Base-by-base conservation (phyloP, 2,113 vertebrate genomes). In the Lycaon pictus region DNA sequence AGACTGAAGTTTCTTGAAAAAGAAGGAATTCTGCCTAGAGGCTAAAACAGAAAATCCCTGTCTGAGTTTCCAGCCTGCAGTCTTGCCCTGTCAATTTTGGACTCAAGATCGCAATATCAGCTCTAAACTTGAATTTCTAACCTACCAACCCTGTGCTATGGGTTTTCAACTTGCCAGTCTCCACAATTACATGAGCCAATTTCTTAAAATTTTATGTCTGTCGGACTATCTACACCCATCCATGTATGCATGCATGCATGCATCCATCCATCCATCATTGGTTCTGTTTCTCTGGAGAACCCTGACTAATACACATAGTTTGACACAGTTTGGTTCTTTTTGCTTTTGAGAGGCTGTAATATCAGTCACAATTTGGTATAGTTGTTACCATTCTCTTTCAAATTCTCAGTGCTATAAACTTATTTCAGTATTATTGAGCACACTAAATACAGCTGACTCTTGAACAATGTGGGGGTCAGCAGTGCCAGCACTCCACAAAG, bases 301-400 rank as follows among this genome's bases (percentile, higher is more conserved):
- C 9, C 15, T 63, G 10, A 32, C n/a, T 65, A 20, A 63, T 67
- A 63, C 3, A 56, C 3, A 51, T 15, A 3, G 23, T 84, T 20
- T 72, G 81, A 71, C 16, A 81, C 2, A 76, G 20, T 93, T 80
- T 79, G 51, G 11, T 97, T 80, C 37, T 35, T 51, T 87, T 96
- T 74, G 25, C 9, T 69, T 95, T 85, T 88, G 11, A 58, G 65
- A 90, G 15, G 4, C 23, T 93, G 5, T 65, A 51, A 51, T 48
- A 58, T 90, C 60, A 62, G 37, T 48, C 22, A 90, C 7, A 62
- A 25, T 35, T 77, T 72, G 32, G 13, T 37, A 0, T n/a, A 35
- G 81, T 32, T 95, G 35, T 53, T 83, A 80, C 37, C 16, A 48
- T 60, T 90, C 16, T 74, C 12, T 65, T 20, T 76, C 15, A 71